A percentile compares a stretch with the other conserved stretches of the same genome.
Evolutionary conservation across 2,113 vertebrate genomes (phyloP).

Genomic region (Alligator sinensis): DNA sequence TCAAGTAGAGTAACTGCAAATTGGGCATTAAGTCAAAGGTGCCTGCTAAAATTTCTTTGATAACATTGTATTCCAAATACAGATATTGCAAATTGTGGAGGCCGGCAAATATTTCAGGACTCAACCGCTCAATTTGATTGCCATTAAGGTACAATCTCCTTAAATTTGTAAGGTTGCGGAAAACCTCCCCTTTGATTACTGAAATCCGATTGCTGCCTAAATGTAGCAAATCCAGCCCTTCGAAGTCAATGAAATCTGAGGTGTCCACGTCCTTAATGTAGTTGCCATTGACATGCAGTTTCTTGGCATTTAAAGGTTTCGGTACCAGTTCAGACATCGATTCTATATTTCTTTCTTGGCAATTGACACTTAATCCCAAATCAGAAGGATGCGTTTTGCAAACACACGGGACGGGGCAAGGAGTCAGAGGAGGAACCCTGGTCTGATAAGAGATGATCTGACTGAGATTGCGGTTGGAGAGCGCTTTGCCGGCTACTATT

Average conservation of each 20-base stretch:
- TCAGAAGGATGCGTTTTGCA: constrained; percentile 97
- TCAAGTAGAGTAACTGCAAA: constrained; percentile 94
- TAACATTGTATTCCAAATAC: constrained; percentile 98
- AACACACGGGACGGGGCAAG: constrained; percentile 90
- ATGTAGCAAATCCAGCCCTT: constrained; percentile 95
- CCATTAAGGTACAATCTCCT: constrained; percentile 95
- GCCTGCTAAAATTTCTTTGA: constrained; percentile 94
- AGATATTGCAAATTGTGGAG: constrained; percentile 96
- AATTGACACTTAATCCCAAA: constrained; percentile 95
- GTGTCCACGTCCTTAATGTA: constrained; percentile 90
- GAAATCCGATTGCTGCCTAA: constrained; percentile 96
- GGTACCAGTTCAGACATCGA: constrained; percentile 89
- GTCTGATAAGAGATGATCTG: constrained; percentile 96
- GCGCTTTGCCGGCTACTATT: constrained; percentile 91
- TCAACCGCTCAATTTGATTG: constrained; percentile 94
- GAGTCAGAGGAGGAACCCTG: constrained; percentile 88
- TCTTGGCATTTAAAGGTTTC: constrained; percentile 94
- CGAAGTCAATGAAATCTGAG: constrained; percentile 90
- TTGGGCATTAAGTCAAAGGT: constrained; percentile 97
- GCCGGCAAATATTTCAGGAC: constrained; percentile 95
- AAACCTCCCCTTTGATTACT: constrained; percentile 89
- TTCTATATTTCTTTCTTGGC: constrained; percentile 94
- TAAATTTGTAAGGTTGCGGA: constrained; percentile 95
- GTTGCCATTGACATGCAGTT: constrained; percentile 95
- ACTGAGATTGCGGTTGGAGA: constrained; percentile 87